Evolutionary conservation across 2,113 vertebrate genomes (phyloP).

Genomic region (Cephalopholis sonnerati): DNA sequence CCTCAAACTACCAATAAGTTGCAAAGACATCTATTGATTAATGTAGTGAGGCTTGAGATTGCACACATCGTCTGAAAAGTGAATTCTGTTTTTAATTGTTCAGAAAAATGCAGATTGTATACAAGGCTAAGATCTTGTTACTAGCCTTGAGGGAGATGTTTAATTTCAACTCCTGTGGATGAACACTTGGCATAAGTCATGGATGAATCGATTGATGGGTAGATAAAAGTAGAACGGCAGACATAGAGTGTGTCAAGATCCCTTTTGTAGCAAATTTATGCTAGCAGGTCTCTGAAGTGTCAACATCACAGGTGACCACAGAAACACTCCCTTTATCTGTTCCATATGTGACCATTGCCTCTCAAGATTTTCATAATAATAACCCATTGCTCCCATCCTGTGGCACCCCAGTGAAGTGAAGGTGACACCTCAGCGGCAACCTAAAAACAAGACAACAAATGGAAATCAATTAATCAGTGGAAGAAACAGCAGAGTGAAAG

Average conservation of each 20-base stretch:
- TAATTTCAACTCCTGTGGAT: background rate
- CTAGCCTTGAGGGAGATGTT: background rate
- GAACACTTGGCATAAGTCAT: background rate
- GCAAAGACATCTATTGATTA: no score
- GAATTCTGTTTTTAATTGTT: background rate
- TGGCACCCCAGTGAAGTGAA: conserved; percentile 16
- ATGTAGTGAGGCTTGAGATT: background rate
- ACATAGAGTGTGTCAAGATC: conserved; percentile 19
- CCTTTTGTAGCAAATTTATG: conserved; percentile 59
- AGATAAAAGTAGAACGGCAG: conserved; percentile 5
- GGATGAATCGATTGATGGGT: background rate
- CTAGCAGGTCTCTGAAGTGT: conserved; percentile 65
- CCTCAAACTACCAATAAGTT: no score
- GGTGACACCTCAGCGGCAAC: conserved; percentile 41
- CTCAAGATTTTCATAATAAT: conserved; percentile 23
- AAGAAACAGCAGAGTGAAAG: conserved; percentile 31
- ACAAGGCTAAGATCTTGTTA: background rate
- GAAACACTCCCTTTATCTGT: conserved; percentile 69
- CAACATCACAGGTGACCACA: conserved; percentile 66
- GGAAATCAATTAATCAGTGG: conserved; percentile 87
- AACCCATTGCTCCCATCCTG: conserved; percentile 42
- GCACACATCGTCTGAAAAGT: no score
- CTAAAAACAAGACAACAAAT: conserved; percentile 82
- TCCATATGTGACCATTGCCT: conserved; percentile 72
- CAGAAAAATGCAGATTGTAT: background rate